A percentile compares a stretch with the other conserved stretches of the same genome.
phyloP scores from a whole-genome alignment of 2,888 invertebrate genomes.

The Noctuana brunneofusca region DNA sequence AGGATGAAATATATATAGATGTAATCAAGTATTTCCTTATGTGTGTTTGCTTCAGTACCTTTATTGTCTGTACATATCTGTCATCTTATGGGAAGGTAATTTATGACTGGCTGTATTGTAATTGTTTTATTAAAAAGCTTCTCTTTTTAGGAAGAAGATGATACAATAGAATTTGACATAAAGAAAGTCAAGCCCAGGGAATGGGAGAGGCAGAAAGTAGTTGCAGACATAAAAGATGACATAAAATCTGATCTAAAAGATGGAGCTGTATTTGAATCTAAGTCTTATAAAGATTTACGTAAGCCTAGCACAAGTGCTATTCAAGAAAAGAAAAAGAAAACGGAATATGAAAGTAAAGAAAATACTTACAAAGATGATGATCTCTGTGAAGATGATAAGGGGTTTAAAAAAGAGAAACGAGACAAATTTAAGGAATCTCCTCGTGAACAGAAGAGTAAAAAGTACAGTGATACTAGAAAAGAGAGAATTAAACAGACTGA shows the following conservation, averaged over 20 bases:
- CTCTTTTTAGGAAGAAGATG: slow-evolving; percentile 72
- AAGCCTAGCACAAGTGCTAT: slow-evolving; percentile 59
- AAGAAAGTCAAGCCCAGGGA: slow-evolving; percentile 77
- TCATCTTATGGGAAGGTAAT: too few relatives aligned
- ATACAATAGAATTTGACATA: slow-evolving; percentile 57
- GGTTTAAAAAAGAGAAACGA: slow-evolving; percentile 64
- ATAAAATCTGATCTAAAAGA: slow-evolving; percentile 59
- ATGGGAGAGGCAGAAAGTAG: slow-evolving; percentile 71
- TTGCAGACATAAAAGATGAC: slow-evolving; percentile 61
- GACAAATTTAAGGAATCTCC: slow-evolving; percentile 74
- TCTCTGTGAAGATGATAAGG: slow-evolving; percentile 65
- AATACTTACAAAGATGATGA: slow-evolving; percentile 69
- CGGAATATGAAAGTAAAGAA: slow-evolving; percentile 72
- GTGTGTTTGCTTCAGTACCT: too few relatives aligned
- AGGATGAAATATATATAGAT: too few relatives aligned
- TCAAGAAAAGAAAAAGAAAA: slow-evolving; percentile 74
- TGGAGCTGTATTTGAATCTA: slow-evolving; percentile 68
- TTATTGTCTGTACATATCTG: too few relatives aligned
- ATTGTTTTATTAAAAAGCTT: neutral
- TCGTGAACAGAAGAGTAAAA: slow-evolving; percentile 74
- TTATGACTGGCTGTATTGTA: too few relatives aligned
- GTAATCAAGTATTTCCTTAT: too few relatives aligned
- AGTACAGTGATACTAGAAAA: slow-evolving; percentile 77
- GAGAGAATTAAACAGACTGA: slow-evolving; percentile 69
- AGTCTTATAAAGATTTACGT: slow-evolving; percentile 70